These are phyloP conservation scores for Passerculus sandwichensis DNA, from an alignment of 2,797 vertebrate genomes.

Conservation along the genomic window DNA sequence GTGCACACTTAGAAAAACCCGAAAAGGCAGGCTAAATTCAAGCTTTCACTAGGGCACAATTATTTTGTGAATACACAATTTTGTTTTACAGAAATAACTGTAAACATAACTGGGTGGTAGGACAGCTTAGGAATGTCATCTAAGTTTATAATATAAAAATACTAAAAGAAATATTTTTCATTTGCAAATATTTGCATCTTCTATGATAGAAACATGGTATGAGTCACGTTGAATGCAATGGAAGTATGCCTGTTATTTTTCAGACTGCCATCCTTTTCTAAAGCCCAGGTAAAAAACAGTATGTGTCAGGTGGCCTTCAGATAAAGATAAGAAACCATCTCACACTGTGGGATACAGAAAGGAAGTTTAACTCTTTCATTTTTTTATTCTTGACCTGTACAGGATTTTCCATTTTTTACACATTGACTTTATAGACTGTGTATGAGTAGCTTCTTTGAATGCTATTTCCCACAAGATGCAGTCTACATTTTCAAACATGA, in stretches of 20 bases:
- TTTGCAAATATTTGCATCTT: slow-evolving; percentile 16
- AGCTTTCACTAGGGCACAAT: neutral
- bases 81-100: slow-evolving; percentile 3
- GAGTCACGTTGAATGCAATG: neutral
- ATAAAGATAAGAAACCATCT: neutral
- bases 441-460: neutral
- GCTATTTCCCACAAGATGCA: neutral
- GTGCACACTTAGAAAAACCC: neutral
- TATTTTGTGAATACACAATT: neutral
- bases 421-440: neutral
- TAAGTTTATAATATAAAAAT: neutral
- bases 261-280: neutral
- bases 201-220: neutral
- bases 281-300: neutral
- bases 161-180: slow-evolving; percentile 41
- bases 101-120: slow-evolving; percentile 6
- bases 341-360: neutral
- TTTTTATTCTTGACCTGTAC: neutral
- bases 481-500: neutral
- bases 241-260: neutral
- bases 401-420: neutral
- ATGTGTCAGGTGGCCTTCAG: neutral
- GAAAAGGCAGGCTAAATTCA: neutral
- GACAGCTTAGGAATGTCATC: neutral
- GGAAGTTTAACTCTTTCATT: neutral